Evolutionary conservation across 2,113 vertebrate species (phyloP).

Genomic region (Donacobius atricapilla): DNA sequence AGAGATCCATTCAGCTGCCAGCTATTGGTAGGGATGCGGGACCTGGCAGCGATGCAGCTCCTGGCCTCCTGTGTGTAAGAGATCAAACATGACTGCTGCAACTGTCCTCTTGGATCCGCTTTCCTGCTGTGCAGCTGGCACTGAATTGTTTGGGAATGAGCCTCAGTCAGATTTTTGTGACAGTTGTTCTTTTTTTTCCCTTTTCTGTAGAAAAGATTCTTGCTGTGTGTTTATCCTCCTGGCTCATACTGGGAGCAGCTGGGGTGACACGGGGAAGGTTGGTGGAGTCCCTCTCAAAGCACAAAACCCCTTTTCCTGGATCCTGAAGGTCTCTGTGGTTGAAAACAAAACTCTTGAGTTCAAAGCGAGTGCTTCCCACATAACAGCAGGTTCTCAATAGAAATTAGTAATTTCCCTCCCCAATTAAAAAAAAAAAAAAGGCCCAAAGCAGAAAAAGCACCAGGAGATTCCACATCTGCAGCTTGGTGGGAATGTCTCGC

Average conservation of each 20-base stretch:
- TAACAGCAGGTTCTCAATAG: neutral
- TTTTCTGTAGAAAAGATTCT: neutral
- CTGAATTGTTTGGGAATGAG: conserved; percentile 8
- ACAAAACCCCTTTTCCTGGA: neutral
- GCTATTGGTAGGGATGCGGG: neutral
- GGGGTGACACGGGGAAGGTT: neutral
- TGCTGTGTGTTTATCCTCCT: neutral
- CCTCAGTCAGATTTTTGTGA: conserved; percentile 35
- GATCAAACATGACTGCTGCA: conserved; percentile 35
- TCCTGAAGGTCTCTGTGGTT: neutral
- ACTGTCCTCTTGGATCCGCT: conserved; percentile 2
- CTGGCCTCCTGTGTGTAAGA: neutral
- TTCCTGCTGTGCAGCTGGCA: conserved; percentile 47
- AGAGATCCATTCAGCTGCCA: neutral
- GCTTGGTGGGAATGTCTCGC: neutral
- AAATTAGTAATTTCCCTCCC: neutral
- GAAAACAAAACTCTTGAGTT: neutral
- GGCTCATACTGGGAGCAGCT: neutral
- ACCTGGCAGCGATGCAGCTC: conserved; percentile 13
- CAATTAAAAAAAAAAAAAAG: neutral
- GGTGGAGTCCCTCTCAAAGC: neutral
- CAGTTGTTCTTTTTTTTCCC: neutral
- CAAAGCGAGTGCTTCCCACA: neutral
- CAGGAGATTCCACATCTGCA: neutral
- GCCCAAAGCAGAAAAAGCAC: neutral